Conservation (phyloP, 1,140 invertebrate species). For the Andricus grossulariae region DNA sequence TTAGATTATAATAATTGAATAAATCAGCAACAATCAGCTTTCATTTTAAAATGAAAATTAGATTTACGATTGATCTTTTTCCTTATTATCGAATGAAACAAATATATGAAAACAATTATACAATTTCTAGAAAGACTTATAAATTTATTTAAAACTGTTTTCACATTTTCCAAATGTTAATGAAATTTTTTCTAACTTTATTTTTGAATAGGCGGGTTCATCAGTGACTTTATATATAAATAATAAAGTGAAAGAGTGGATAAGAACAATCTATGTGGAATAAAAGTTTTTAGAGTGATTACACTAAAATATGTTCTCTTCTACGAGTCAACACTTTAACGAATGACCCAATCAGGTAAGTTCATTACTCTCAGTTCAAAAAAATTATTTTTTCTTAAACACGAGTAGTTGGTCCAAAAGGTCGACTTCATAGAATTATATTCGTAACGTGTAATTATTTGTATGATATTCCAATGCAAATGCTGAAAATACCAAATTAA, state of each 20-base stretch:
- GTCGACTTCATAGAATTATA: background rate
- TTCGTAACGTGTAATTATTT: background rate
- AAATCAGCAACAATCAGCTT: too few relatives aligned
- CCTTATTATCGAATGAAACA: too few relatives aligned
- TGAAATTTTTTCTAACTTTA: background rate
- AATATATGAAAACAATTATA: too few relatives aligned
- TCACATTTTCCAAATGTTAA: background rate
- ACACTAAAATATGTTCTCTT: conserved; percentile 39
- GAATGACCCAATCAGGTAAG: conserved; percentile 37
- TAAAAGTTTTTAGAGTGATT: conserved; percentile 6
- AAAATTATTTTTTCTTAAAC: too few relatives aligned
- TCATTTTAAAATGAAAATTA: too few relatives aligned
- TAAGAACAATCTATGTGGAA: background rate
- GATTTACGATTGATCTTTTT: too few relatives aligned
- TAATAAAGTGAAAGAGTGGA: conserved; percentile 1
- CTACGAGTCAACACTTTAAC: conserved; percentile 53
- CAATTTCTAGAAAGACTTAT: too few relatives aligned
- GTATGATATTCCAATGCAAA: too few relatives aligned
- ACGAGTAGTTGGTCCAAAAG: background rate
- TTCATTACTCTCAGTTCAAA: background rate
- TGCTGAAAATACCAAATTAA: too few relatives aligned
- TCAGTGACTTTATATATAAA: background rate
- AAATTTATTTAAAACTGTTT: background rate
- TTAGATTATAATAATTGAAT: too few relatives aligned
- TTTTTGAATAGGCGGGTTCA: background rate